Evolutionary conservation across 2,888 invertebrate species (phyloP).

Genomic region (Oasisia sp.): DNA sequence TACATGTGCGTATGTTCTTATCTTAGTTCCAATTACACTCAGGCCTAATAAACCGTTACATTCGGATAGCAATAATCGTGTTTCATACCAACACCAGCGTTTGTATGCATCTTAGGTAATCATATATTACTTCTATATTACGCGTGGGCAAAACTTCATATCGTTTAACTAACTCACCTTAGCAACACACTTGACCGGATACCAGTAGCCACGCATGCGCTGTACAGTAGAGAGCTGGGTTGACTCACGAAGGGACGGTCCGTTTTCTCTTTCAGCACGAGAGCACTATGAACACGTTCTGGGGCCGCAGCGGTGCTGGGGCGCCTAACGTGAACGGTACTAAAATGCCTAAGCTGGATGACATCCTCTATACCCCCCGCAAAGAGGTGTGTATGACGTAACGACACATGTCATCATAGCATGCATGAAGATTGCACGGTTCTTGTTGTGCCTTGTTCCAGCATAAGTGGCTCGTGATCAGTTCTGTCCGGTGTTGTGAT

Average conservation of each 20-base stretch:
- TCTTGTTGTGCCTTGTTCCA: neutral
- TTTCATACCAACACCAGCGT: neutral
- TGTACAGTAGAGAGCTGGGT: no score
- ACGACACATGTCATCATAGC: neutral
- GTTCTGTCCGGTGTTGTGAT: neutral
- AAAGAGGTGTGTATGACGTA: slow-evolving; percentile 30
- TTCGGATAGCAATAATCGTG: neutral
- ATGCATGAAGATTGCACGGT: neutral
- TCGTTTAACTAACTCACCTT: no score
- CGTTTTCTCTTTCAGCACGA: slow-evolving; percentile 42
- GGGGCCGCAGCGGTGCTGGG: slow-evolving; percentile 52
- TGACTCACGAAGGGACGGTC: neutral
- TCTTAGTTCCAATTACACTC: neutral
- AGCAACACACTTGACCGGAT: no score
- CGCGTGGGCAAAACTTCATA: neutral
- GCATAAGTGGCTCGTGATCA: neutral
- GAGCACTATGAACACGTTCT: slow-evolving; percentile 41
- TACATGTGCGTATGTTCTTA: neutral
- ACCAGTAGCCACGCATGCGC: no score
- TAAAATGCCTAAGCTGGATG: slow-evolving; percentile 32
- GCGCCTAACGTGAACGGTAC: slow-evolving; percentile 44
- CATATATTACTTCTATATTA: neutral
- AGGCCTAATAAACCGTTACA: neutral
- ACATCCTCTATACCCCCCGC: slow-evolving; percentile 32
- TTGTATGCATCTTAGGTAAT: neutral